phyloP scores from a whole-genome alignment of 2,797 vertebrate species.

The Clamator glandarius region DNA sequence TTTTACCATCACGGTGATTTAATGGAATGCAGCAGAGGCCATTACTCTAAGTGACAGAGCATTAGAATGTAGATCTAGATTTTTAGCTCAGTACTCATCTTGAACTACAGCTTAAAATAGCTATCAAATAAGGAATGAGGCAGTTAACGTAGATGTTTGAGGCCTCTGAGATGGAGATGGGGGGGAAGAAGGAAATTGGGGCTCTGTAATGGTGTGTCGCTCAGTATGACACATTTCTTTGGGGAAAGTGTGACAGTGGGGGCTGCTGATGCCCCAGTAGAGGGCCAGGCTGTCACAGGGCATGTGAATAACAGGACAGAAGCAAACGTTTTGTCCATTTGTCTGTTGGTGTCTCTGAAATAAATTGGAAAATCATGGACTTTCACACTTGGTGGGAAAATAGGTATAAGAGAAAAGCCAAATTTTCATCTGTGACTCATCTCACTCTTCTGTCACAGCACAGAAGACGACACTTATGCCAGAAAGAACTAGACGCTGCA shows the following conservation, averaged over 20 bases:
- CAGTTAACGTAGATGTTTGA: background rate
- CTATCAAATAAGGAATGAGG: background rate
- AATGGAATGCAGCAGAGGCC: background rate
- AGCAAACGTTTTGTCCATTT: background rate
- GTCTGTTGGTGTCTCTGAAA: background rate
- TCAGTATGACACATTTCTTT: background rate
- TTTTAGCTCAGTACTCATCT: constrained; percentile 5
- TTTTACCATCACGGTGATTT: background rate
- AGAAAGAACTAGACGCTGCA: background rate
- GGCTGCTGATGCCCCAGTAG: background rate
- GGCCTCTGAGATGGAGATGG: background rate
- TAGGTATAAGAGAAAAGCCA: background rate
- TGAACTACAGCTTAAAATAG: constrained; percentile 11
- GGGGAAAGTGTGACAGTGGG: background rate
- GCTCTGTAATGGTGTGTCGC: background rate
- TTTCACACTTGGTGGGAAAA: background rate
- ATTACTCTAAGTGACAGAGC: constrained; percentile 1
- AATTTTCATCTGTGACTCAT: background rate
- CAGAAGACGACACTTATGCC: background rate
- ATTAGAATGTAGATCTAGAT: background rate
- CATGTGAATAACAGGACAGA: background rate
- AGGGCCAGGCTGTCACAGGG: background rate
- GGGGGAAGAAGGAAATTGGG: background rate
- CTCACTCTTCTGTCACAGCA: background rate
- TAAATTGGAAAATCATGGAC: background rate